Conservation (phyloP, 2,888 invertebrate species). For the Yponomeuta evonymella region DNA sequence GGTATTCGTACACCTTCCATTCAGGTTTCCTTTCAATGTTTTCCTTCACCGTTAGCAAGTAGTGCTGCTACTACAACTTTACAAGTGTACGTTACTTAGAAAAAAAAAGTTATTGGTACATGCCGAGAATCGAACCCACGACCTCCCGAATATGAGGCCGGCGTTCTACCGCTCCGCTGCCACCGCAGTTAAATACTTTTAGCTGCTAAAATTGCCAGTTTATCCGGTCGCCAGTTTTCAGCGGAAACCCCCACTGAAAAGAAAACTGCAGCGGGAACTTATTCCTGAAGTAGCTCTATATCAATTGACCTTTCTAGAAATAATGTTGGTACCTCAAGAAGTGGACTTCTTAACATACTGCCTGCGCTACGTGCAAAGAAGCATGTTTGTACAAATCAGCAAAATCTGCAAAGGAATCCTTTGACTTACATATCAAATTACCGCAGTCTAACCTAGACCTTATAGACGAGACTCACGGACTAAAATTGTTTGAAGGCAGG, state of each 20-base stretch:
- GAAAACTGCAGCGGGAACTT: neutral
- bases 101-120: too few relatives aligned
- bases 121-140: too few relatives aligned
- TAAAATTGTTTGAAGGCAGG: neutral
- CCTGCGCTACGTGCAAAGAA: neutral
- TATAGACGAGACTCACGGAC: neutral
- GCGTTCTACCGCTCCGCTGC: neutral
- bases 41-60: too few relatives aligned
- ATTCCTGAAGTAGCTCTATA: neutral
- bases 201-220: neutral
- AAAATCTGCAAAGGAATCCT: slow-evolving; percentile 14
- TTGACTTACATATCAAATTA: slow-evolving; percentile 13
- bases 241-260: neutral
- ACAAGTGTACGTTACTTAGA: too few relatives aligned
- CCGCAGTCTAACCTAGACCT: neutral
- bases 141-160: too few relatives aligned
- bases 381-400: slow-evolving; percentile 12
- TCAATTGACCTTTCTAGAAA: neutral
- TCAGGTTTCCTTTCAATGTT: too few relatives aligned
- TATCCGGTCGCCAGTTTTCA: neutral
- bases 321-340: neutral
- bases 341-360: neutral
- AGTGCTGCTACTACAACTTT: too few relatives aligned
- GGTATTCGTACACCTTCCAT: too few relatives aligned
- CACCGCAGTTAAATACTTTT: neutral